A percentile compares a stretch with the other conserved stretches of the same genome.
phyloP scores from a whole-genome alignment of 2,888 invertebrate genomes.

The Saturnia japonica region DNA sequence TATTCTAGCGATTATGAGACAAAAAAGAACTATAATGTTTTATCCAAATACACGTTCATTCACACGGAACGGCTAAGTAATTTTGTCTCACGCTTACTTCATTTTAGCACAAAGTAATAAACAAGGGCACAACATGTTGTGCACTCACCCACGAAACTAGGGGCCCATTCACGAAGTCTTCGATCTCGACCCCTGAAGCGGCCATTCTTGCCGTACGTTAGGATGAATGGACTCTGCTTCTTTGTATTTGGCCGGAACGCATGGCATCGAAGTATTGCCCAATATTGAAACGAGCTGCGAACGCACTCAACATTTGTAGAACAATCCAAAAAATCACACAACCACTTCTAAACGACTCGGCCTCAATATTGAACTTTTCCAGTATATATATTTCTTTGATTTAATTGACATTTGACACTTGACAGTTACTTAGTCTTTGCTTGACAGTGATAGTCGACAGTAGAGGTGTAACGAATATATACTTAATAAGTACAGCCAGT shows the following conservation, averaged over 20 bases:
- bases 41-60: constrained; percentile 40
- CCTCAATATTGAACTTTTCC: background rate
- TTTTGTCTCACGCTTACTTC: constrained; percentile 60
- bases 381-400: too few relatives aligned
- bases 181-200: constrained; percentile 87
- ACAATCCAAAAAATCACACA: constrained; percentile 18
- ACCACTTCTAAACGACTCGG: constrained; percentile 4
- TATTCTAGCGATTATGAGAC: background rate
- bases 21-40: background rate
- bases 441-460: too few relatives aligned
- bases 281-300: constrained; percentile 31
- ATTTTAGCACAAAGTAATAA: constrained; percentile 57
- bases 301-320: constrained; percentile 21
- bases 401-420: background rate
- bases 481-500: too few relatives aligned
- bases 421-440: constrained; percentile 1
- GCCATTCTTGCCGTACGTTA: constrained; percentile 78
- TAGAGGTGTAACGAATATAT: too few relatives aligned
- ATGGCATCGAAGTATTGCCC: constrained; percentile 61
- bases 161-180: constrained; percentile 92
- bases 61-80: constrained; percentile 56
- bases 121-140: constrained; percentile 63
- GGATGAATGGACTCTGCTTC: constrained; percentile 60
- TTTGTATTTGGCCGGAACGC: constrained; percentile 55
- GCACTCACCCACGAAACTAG: constrained; percentile 92